These are phyloP conservation scores for Tenthredo mesomela DNA, from an alignment of 2,888 invertebrate genomes.

Conservation along the genomic window DNA sequence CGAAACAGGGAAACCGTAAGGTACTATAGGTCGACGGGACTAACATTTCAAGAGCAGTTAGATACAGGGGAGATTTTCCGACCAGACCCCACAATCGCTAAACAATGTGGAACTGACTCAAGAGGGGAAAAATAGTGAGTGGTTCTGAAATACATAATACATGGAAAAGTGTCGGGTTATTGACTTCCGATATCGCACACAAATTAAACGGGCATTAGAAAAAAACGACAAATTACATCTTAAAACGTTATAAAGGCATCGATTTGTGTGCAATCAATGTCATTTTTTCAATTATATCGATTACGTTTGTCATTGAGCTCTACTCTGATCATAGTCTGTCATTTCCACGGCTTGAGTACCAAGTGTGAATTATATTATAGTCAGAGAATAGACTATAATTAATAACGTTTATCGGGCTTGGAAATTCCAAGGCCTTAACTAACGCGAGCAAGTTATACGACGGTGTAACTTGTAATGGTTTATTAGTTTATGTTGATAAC, in stretches of 20 bases:
- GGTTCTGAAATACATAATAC: neutral
- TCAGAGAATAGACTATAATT: neutral
- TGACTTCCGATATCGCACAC: neutral
- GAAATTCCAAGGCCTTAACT: neutral
- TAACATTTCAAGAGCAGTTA: neutral
- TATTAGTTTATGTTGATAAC: neutral
- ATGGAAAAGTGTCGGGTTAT: neutral
- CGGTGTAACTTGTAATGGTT: neutral
- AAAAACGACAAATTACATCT: neutral
- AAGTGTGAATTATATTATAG: neutral
- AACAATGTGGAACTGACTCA: slow-evolving; percentile 15
- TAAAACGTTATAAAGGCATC: neutral
- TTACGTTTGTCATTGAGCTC: neutral
- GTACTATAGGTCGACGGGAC: neutral
- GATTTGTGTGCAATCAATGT: neutral
- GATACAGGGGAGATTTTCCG: slow-evolving; percentile 9
- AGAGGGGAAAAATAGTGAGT: neutral
- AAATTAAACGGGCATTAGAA: neutral
- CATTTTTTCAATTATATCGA: neutral
- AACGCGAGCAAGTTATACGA: neutral
- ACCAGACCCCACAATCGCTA: neutral
- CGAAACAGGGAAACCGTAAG: neutral
- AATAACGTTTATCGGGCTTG: neutral
- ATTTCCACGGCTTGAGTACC: neutral
- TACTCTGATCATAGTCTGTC: neutral